These are phyloP conservation scores for Sminthopsis crassicaudata DNA, from an alignment of 2,113 vertebrate genomes.

Conservation along the genomic window DNA sequence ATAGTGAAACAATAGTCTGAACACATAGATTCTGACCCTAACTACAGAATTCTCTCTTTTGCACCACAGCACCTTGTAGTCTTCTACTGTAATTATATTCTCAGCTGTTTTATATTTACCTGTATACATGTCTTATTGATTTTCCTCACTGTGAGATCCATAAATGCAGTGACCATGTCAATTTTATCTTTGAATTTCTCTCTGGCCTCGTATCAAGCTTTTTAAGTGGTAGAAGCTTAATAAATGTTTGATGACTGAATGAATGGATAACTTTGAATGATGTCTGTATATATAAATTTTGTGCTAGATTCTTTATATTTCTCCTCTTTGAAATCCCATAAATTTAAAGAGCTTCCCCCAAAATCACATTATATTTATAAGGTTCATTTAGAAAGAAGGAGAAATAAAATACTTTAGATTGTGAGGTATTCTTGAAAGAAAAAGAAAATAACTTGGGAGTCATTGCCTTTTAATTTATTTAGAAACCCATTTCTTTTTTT, in stretches of 20 bases:
- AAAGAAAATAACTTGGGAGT: neutral
- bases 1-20: neutral
- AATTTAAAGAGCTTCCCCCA: neutral
- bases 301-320: conserved; percentile 25
- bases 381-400: conserved; percentile 42
- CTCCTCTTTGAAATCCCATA: conserved; percentile 11
- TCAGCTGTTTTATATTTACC: neutral
- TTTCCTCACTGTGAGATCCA: neutral
- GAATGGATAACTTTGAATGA: neutral
- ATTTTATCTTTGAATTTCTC: neutral
- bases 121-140: neutral
- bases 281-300: neutral
- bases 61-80: neutral
- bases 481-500: conserved; percentile 37
- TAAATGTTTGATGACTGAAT: neutral
- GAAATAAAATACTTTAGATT: neutral
- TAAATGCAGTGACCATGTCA: neutral
- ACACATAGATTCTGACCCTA: neutral
- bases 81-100: neutral
- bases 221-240: neutral
- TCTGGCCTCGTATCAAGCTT: neutral
- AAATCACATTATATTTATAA: conserved; percentile 18
- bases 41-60: neutral
- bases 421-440: neutral
- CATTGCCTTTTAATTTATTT: conserved; percentile 33